Evolutionary conservation across 2,888 invertebrate genomes (phyloP), one percentile per base, ranked within the genome.

Genomic region (Noctua janthina): DNA sequence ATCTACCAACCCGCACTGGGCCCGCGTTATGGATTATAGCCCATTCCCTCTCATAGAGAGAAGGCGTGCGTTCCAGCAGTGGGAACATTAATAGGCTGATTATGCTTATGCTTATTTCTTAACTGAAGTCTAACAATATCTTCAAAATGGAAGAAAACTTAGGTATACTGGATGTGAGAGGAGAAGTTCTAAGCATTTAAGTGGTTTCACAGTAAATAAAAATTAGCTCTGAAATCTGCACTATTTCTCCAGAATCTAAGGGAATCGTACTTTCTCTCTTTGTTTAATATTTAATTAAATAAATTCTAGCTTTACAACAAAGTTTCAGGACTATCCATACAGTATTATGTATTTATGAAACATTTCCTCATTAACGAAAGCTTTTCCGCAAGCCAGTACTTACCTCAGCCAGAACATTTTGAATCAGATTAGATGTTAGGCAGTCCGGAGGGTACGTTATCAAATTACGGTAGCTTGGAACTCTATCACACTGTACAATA

Each of bases 381-480:
- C n/a, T 59, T 64, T 68, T 43, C n/a, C 59, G 35, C 23, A 71
- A 70, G 15, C 23, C 11, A 20, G 62, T 71, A 81, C 23, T 79
- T 81, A 75, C 20, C 51, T 64, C 64, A n/a, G 39, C 29, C 35
- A 39, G 70, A 73, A 51, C 66, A 74, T 29, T 39, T 80, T 67
- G 62, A 69, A 75, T 82, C 54, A 62, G 66, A 76, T 73, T 39
- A 29, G 39, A 68, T 74, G 77, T 67, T 8, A 56, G 72, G 56
- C 67, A 67, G 43, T 35, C 29, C 35, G 29, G 39, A 59, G 51
- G 46, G 49, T 56, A 76, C 56, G 29, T 76, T 74, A 80, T 81
- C 72, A 69, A 81, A 87, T 82, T 80, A 84, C 71, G 54, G 68
- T 23, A 66, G 59, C 62, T 73, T 74, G 71, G 75, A 76, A 78